These are phyloP conservation scores for Globicephala melas DNA, from an alignment of 2,113 vertebrate species.

Conservation along the genomic window DNA sequence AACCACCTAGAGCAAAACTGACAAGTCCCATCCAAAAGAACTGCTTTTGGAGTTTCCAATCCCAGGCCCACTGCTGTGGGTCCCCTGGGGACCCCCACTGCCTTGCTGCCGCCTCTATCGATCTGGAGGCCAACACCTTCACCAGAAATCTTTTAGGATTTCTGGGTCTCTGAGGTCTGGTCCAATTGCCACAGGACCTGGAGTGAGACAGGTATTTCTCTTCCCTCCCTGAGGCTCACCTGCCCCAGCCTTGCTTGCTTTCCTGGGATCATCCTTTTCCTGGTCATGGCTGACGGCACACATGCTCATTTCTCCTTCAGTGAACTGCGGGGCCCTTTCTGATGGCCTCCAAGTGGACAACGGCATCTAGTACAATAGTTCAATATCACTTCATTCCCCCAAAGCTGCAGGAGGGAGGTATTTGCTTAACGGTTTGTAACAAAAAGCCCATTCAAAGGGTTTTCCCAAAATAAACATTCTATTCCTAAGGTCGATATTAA, in stretches of 20 bases:
- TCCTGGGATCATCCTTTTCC: background rate
- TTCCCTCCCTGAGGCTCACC: background rate
- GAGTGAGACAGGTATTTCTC: background rate
- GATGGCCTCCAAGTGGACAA: background rate
- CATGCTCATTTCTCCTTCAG: background rate
- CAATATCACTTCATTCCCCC: background rate
- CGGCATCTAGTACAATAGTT: background rate
- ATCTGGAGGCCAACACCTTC: background rate
- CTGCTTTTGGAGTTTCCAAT: background rate
- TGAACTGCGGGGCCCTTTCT: background rate
- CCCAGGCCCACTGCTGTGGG: background rate
- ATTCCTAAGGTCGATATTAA: background rate
- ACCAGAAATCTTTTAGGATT: background rate
- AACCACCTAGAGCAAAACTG: background rate
- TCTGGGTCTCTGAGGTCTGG: background rate
- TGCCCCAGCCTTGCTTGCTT: background rate
- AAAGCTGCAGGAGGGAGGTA: background rate
- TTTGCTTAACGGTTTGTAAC: slow-evolving; percentile 58
- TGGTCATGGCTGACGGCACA: background rate
- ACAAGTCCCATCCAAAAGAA: background rate
- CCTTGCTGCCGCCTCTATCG: background rate
- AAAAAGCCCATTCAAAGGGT: slow-evolving; percentile 47
- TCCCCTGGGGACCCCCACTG: background rate
- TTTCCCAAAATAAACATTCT: slow-evolving; percentile 52
- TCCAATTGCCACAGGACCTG: background rate